Percentiles rank a stretch among this genome's conserved stretches.
These are phyloP conservation scores for Frieseomelitta varia DNA, from an alignment of 1,140 invertebrate species.

Conservation along the genomic window DNA sequence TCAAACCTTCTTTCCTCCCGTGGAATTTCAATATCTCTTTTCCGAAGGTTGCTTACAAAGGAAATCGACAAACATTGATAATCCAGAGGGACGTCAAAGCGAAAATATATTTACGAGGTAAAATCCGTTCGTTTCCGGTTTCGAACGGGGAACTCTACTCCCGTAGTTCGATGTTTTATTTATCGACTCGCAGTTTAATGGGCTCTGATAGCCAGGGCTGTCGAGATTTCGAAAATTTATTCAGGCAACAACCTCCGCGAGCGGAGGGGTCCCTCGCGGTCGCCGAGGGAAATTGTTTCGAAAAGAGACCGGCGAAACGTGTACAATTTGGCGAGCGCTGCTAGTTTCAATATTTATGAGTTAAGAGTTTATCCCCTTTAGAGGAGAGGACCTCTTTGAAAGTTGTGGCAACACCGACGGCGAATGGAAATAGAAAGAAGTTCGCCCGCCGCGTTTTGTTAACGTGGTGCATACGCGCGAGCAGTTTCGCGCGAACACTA, in stretches of 20 bases:
- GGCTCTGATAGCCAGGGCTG: neutral
- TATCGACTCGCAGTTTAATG: neutral
- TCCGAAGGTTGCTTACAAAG: neutral
- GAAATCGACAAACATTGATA: neutral
- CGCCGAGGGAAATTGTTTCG: neutral
- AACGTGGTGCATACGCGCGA: neutral
- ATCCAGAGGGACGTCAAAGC: neutral
- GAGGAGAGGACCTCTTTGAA: neutral
- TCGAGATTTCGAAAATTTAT: neutral
- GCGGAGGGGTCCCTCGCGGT: neutral
- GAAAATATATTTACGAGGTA: neutral
- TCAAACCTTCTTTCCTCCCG: neutral
- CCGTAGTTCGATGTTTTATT: neutral
- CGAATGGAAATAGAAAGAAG: conserved; percentile 2
- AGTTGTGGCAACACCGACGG: neutral
- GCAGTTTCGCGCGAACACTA: neutral
- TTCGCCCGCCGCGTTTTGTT: neutral
- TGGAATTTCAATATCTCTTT: neutral
- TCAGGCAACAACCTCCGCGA: neutral
- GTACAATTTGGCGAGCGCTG: neutral
- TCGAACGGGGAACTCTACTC: neutral
- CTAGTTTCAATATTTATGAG: conserved; percentile 20
- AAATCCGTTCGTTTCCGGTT: neutral
- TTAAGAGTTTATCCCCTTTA: neutral
- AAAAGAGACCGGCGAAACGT: neutral